A percentile compares a stretch with the other conserved stretches of the same genome.
Evolutionary conservation across 2,888 invertebrate genomes (phyloP).

Genomic region (Anthrax anthrax): DNA sequence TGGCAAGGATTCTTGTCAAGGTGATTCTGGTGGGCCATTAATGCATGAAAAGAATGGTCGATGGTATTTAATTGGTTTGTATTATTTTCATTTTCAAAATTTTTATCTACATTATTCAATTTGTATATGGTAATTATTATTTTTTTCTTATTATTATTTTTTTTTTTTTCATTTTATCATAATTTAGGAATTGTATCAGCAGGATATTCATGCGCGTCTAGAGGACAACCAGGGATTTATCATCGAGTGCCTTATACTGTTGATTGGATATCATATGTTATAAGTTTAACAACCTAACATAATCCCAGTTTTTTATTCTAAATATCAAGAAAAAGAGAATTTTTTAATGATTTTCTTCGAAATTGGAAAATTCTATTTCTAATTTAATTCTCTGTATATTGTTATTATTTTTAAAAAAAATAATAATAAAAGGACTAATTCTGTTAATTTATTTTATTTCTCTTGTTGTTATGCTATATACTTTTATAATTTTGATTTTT

Average conservation of each 20-base stretch:
- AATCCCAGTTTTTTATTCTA: not conserved
- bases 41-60: conserved; percentile 77
- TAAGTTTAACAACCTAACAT: conserved; percentile 24
- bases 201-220: conserved; percentile 85
- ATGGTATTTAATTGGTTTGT: conserved; percentile 64
- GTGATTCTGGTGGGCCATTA: conserved; percentile 62
- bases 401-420: too few species aligned
- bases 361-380: too few species aligned
- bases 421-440: too few species aligned
- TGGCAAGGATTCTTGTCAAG: conserved; percentile 52
- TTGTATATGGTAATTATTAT: not conserved
- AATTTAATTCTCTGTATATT: too few species aligned
- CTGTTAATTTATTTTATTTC: too few species aligned
- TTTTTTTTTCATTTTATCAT: too few species aligned
- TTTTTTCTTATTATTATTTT: not conserved
- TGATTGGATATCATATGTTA: conserved; percentile 72
- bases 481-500: too few species aligned
- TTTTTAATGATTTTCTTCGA: too few species aligned
- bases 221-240: conserved; percentile 88
- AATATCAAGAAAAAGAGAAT: not conserved
- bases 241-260: conserved; percentile 86
- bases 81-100: not conserved
- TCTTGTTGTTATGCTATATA: too few species aligned
- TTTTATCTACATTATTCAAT: not conserved
- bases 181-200: conserved; percentile 69